phyloP scores from a whole-genome alignment of 2,888 invertebrate species.

The Heliothis peltigera region DNA sequence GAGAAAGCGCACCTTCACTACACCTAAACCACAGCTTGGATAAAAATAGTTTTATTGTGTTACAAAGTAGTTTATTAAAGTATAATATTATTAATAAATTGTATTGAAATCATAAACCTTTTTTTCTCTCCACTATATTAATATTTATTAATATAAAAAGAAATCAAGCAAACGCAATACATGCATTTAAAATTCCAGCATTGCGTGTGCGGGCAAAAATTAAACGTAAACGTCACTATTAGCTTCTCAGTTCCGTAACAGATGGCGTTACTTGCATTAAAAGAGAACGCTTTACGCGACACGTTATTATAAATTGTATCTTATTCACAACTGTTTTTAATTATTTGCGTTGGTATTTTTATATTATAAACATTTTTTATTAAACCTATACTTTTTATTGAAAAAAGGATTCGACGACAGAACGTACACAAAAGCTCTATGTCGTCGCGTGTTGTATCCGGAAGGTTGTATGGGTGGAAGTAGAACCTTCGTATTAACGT shows the following conservation, averaged over 20 bases:
- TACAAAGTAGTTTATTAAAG: conserved; percentile 56
- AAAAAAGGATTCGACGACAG: neutral
- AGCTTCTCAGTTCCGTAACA: conserved; percentile 11
- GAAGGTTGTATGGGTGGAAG: conserved; percentile 49
- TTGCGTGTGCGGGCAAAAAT: conserved; percentile 10
- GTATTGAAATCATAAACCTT: neutral
- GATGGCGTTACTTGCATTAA: conserved; percentile 35
- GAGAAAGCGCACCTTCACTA: conserved; percentile 79
- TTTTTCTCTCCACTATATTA: neutral
- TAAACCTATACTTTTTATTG: neutral
- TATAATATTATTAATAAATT: conserved; percentile 7
- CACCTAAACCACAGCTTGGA: conserved; percentile 81
- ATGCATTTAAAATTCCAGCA: too few species aligned
- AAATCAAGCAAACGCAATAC: too few species aligned
- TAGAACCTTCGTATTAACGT: conserved; percentile 36
- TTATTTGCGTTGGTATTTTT: neutral
- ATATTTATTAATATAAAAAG: too few species aligned
- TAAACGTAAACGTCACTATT: conserved; percentile 31
- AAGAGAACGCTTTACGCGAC: conserved; percentile 9
- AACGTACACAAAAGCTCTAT: conserved; percentile 23
- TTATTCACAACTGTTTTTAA: too few species aligned
- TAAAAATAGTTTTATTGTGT: conserved; percentile 59
- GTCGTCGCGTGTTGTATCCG: conserved; percentile 8
- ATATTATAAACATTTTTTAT: neutral
- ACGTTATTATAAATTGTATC: neutral